Conservation (phyloP, 1,140 invertebrate genomes). For the Kradibia gibbosae region DNA sequence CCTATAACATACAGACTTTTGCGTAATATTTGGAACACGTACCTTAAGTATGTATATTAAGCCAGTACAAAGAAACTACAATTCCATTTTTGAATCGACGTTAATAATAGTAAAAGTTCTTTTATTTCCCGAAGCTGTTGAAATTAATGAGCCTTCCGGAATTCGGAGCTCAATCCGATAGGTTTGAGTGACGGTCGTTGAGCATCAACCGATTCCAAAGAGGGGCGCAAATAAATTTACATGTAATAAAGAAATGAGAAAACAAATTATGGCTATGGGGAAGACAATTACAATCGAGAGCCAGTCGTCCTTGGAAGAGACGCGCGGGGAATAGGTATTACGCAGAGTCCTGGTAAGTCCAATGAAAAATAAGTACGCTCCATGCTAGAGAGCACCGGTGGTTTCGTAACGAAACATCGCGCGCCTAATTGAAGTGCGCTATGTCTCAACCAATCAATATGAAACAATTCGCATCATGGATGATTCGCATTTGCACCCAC, state of each 20-base stretch:
- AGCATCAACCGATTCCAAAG: too few species aligned
- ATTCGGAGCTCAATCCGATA: too few species aligned
- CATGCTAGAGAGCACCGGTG: neutral
- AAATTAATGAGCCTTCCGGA: too few species aligned
- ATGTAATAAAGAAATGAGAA: neutral
- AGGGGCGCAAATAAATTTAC: neutral
- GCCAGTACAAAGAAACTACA: too few species aligned
- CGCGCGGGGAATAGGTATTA: neutral
- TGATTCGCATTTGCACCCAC: neutral
- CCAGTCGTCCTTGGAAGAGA: conserved; percentile 18
- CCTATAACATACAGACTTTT: too few species aligned
- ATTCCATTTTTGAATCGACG: too few species aligned
- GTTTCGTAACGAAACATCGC: conserved; percentile 25
- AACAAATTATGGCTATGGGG: neutral
- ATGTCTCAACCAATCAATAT: neutral
- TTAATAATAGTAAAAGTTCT: too few species aligned
- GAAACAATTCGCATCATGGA: neutral
- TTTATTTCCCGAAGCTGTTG: too few species aligned
- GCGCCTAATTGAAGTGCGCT: neutral
- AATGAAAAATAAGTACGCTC: conserved; percentile 13
- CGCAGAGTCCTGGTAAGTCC: neutral
- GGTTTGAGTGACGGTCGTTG: too few species aligned
- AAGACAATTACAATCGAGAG: conserved; percentile 6
- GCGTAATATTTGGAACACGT: too few species aligned
- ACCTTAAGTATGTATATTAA: too few species aligned